phyloP scores from a whole-genome alignment of 2,113 vertebrate species.

The Lycocorax pyrrhopterus region DNA sequence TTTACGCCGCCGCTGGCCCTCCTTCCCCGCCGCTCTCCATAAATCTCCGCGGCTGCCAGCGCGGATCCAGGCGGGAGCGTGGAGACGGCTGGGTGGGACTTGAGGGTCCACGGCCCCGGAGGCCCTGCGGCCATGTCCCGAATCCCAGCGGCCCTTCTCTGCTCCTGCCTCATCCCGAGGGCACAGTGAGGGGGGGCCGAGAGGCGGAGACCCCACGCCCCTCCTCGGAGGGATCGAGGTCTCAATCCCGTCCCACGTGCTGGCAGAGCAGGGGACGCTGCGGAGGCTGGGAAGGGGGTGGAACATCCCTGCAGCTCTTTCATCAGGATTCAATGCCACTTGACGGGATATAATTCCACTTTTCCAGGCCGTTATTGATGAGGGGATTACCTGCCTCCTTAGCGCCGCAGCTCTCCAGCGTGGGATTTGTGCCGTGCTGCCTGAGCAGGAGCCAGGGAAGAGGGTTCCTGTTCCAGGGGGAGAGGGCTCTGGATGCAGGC shows the following conservation, averaged over 20 bases:
- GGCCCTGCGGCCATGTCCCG: fast-evolving
- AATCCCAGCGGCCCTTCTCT: neutral
- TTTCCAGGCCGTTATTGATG: neutral
- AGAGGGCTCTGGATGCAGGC: neutral
- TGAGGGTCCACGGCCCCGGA: neutral
- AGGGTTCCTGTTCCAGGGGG: neutral
- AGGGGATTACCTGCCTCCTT: neutral
- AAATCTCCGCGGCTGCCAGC: neutral
- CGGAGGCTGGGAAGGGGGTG: neutral
- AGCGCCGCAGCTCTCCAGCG: neutral
- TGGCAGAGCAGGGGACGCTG: neutral
- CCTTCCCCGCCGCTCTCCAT: neutral
- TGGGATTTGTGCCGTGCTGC: neutral
- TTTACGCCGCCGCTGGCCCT: neutral
- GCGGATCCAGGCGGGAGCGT: neutral
- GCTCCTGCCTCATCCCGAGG: neutral
- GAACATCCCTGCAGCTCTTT: neutral
- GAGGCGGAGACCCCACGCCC: fast-evolving
- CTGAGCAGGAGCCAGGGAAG: neutral
- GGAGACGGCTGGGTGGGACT: neutral
- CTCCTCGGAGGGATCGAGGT: neutral
- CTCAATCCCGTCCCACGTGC: neutral
- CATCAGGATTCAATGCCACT: neutral
- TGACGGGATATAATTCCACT: neutral
- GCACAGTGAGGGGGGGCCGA: fast-evolving